Evolutionary conservation across 1,140 invertebrate species (phyloP).

Genomic region (Leptopilina clavipes): DNA sequence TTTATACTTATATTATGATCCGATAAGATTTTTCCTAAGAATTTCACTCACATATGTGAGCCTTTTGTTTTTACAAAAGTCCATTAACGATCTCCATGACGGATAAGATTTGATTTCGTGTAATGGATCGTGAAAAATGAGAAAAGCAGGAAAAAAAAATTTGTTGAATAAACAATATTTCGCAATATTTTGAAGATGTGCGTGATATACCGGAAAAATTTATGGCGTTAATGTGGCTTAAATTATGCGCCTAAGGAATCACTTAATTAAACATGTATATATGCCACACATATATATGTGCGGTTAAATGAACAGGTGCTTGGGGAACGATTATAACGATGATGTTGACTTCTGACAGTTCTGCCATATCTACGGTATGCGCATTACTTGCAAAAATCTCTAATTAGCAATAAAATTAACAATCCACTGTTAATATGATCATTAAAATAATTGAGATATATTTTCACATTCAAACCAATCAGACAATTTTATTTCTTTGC

Average conservation of each 20-base stretch:
- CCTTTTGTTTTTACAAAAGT: neutral
- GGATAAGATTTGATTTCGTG: constrained; percentile 24
- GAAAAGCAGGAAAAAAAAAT: too few relatives aligned
- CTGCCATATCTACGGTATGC: neutral
- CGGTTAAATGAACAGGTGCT: constrained; percentile 14
- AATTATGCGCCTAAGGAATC: neutral
- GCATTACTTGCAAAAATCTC: constrained; percentile 18
- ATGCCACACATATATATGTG: neutral
- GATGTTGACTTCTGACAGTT: constrained; percentile 5
- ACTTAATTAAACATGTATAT: constrained; percentile 20
- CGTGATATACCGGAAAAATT: neutral
- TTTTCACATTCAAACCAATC: neutral
- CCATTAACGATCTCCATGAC: neutral
- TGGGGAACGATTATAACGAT: neutral
- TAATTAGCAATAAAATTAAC: constrained; percentile 23
- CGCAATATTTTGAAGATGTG: neutral
- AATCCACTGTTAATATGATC: neutral
- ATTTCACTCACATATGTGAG: neutral
- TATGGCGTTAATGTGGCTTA: constrained; percentile 3
- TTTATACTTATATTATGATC: neutral
- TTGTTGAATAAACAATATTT: neutral
- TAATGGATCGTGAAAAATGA: constrained; percentile 5
- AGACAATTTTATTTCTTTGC: neutral
- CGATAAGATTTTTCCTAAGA: neutral
- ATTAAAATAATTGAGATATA: constrained; percentile 3